Base-by-base conservation (phyloP, 2,797 vertebrate species). In the Amphiprion clarkii region DNA sequence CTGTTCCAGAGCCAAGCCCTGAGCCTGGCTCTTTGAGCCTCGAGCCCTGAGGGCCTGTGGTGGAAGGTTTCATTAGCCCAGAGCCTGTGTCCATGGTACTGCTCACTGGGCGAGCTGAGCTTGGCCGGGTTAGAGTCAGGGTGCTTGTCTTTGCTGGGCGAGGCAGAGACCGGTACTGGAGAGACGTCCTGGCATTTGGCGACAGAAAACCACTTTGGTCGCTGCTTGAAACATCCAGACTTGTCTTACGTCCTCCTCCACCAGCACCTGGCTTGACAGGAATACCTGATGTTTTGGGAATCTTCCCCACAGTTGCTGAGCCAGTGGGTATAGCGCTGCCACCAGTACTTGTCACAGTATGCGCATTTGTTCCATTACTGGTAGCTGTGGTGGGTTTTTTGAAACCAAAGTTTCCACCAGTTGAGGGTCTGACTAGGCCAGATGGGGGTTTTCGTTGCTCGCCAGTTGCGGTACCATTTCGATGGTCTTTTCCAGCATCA, bases 111-210 rank as follows among this genome's bases (percentile, higher is more conserved):
- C 98, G 95, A 6, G 91, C 93, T 0, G 95, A 86, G 0, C 92
- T 87, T 0, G 97, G 96, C 33, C 97, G 94, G 0, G 96, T 98
- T 56, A 99, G 93, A 0, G 96, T 98, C 93, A 99, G 95, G 33
- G 96, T 95, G 86, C 95, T 97, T 27, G 98, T 97, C 88, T 99
- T 99, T 61, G 97, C 97, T 0, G 98, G 98, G n/a, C 98, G 97
- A 17, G 98, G 98, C 79, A 99, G 95, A 84, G 97, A 99, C 74
- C 98, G 97, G 77, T 99, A 99, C 89, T 99, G 98, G 64, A 99
- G 97, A 74, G 97, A 97, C 12, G 95, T 96, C 29, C 98, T 95
- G 72, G 97, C 97, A n/a, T 95, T 96, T 0, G 96, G 95, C 1
- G 97, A 96, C 79, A 98, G 90, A 81, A 98, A 98, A 0, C 97